A percentile compares a stretch with the other conserved stretches of the same genome.
phyloP scores from a whole-genome alignment of 2,113 vertebrate species.

The Hoplias malabaricus region DNA sequence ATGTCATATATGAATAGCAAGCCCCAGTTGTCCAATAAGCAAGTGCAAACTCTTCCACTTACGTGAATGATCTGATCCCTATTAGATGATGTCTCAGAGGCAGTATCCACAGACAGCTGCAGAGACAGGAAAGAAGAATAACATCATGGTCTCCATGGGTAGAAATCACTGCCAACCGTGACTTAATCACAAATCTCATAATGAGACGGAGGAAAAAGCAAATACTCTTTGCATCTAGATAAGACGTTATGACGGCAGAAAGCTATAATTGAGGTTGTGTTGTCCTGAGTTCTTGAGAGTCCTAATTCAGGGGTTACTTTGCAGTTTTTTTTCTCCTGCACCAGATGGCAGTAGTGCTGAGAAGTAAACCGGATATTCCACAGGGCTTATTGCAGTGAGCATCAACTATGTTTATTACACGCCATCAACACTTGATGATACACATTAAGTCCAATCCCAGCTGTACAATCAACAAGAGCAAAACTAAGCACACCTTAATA shows the following conservation, averaged over 20 bases:
- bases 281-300: background rate
- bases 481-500: background rate
- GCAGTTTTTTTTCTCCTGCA: constrained; percentile 37
- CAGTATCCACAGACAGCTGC: constrained; percentile 68
- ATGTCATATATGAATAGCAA: background rate
- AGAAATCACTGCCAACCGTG: background rate
- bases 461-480: background rate
- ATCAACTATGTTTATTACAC: background rate
- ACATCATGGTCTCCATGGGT: background rate
- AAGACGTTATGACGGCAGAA: background rate
- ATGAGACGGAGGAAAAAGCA: background rate
- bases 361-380: background rate
- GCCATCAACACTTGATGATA: background rate
- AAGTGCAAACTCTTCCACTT: constrained; percentile 34
- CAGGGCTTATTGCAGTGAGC: background rate
- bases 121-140: constrained; percentile 30
- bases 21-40: background rate
- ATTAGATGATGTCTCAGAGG: constrained; percentile 59
- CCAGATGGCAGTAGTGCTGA: constrained; percentile 66
- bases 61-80: constrained; percentile 71
- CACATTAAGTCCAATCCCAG: background rate
- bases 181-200: background rate
- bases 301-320: background rate
- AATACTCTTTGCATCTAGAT: background rate
- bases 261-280: background rate